Evolutionary conservation across 2,113 vertebrate genomes (phyloP).

Genomic region (Scartelaos histophorus): DNA sequence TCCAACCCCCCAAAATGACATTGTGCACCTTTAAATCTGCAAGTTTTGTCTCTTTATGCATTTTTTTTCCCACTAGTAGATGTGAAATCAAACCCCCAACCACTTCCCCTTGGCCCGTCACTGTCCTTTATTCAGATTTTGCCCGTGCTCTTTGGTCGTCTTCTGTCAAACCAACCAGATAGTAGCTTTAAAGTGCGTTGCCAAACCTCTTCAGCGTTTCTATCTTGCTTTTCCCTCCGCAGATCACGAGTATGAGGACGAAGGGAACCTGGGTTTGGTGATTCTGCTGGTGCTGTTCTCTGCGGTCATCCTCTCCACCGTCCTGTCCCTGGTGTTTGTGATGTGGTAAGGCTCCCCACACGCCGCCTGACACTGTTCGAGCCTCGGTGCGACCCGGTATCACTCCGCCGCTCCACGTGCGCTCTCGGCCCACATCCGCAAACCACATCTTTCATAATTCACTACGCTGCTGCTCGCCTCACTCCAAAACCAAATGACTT

Average conservation of each 20-base stretch:
- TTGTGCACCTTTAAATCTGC: too few species aligned
- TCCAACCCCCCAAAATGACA: too few species aligned
- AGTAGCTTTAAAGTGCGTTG: too few species aligned
- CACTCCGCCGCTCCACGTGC: conserved; percentile 5
- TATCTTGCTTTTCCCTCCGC: conserved; percentile 5
- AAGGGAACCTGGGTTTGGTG: conserved; percentile 64
- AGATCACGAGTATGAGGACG: conserved; percentile 49
- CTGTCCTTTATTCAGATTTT: not conserved
- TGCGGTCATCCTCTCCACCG: conserved; percentile 67
- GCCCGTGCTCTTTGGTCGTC: too few species aligned
- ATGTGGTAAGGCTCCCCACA: conserved; percentile 73
- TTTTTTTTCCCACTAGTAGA: too few species aligned
- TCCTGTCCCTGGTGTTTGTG: conserved; percentile 69
- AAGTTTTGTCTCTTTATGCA: too few species aligned
- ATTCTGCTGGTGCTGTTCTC: conserved; percentile 74
- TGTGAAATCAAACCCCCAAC: too few species aligned
- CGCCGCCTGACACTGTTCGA: conserved; percentile 9
- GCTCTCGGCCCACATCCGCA: conserved; percentile 13
- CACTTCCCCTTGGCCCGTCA: too few species aligned
- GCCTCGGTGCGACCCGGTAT: not conserved
- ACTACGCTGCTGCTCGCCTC: not conserved
- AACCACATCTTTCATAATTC: conserved; percentile 13
- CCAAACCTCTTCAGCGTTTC: not conserved
- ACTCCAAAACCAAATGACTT: too few species aligned
- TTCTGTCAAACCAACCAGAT: too few species aligned